Percentiles rank a stretch among this genome's conserved stretches.
Evolutionary conservation across 2,888 invertebrate genomes (phyloP).

Genomic region (Drosophila quinaria): DNA sequence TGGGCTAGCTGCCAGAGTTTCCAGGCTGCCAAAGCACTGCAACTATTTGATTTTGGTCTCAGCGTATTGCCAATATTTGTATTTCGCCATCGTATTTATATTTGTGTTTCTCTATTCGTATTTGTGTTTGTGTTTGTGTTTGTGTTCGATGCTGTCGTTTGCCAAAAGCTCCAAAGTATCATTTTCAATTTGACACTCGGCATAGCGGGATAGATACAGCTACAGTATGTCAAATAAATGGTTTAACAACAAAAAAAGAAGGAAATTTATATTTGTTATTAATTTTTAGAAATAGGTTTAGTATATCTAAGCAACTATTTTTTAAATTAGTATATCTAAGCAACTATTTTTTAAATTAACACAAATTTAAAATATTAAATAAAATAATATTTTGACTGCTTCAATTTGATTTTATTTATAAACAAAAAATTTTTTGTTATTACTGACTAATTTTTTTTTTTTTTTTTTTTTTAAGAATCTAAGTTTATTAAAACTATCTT

Average conservation of each 20-base stretch:
- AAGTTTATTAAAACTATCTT: no score
- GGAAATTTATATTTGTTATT: no score
- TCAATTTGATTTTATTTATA: no score
- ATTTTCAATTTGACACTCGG: constrained; percentile 60
- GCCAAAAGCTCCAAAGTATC: constrained; percentile 60
- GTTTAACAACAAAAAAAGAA: not conserved
- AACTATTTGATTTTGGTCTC: constrained; percentile 77
- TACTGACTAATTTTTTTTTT: no score
- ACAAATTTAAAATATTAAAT: no score
- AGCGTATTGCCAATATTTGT: constrained; percentile 79
- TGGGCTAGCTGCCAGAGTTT: constrained; percentile 38
- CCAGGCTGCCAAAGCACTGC: constrained; percentile 7
- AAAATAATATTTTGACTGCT: no score
- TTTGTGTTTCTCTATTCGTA: constrained; percentile 26
- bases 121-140: constrained; percentile 36
- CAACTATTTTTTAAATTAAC: no score
- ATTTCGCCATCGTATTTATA: constrained; percentile 48
- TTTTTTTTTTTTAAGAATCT: no score
- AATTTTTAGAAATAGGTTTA: no score
- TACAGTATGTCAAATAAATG: not conserved
- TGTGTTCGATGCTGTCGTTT: constrained; percentile 49
- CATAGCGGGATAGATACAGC: constrained; percentile 10
- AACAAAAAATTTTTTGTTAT: no score
- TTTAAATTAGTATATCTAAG: no score
- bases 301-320: no score